These are phyloP conservation scores for Bemisia tabaci DNA, from an alignment of 1,140 invertebrate genomes.

Conservation along the genomic window DNA sequence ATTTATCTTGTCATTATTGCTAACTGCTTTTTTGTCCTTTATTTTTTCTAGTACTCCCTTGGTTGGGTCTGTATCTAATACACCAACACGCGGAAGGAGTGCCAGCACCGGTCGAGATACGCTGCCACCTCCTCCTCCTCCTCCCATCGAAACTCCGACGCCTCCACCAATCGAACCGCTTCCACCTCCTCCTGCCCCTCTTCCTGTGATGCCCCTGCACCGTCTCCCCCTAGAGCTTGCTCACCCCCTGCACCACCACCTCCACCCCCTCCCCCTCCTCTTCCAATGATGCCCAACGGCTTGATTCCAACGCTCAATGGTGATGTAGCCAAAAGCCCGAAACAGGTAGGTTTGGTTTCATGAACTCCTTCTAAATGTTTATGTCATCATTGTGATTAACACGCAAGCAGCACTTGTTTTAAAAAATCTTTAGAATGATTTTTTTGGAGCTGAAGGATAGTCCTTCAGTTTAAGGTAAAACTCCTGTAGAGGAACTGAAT, in stretches of 20 bases:
- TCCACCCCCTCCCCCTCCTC: slow-evolving; percentile 46
- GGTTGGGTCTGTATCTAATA: slow-evolving; percentile 45
- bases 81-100: slow-evolving; percentile 47
- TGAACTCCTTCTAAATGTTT: no score
- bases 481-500: no score
- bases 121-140: slow-evolving; percentile 78
- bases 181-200: slow-evolving; percentile 22
- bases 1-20: no score
- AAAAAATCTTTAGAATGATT: no score
- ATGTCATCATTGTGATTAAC: no score
- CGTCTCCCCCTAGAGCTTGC: slow-evolving; percentile 23
- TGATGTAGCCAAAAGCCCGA: slow-evolving; percentile 21
- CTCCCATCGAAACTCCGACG: slow-evolving; percentile 37
- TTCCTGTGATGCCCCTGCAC: slow-evolving; percentile 32
- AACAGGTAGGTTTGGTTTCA: slow-evolving; percentile 22
- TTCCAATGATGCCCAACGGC: slow-evolving; percentile 38
- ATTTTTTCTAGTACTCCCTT: slow-evolving; percentile 40
- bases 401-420: no score
- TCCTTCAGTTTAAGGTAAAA: no score
- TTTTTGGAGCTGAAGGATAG: no score
- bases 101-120: slow-evolving; percentile 52
- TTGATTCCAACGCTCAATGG: slow-evolving; percentile 4
- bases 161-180: slow-evolving; percentile 21
- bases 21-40: no score
- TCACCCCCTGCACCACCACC: slow-evolving; percentile 43